Evolutionary conservation across 2,888 invertebrate species (phyloP).

Genomic region (Tricholauxania praeusta): DNA sequence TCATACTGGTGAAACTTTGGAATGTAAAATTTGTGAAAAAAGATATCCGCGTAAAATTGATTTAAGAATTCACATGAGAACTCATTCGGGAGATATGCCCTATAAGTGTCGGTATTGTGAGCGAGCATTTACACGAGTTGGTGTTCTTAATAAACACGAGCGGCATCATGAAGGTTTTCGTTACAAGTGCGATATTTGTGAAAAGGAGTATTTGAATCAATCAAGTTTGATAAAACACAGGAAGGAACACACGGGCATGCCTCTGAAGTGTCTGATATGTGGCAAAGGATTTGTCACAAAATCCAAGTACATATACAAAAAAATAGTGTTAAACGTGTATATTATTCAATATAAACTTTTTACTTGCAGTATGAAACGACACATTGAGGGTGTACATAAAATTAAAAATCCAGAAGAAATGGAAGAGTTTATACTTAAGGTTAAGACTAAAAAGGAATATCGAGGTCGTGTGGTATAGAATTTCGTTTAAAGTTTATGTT

Average conservation of each 20-base stretch:
- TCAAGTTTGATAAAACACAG: constrained; percentile 40
- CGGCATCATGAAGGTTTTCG: constrained; percentile 47
- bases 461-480: constrained; percentile 11
- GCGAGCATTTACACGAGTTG: constrained; percentile 40
- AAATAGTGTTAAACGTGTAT: not conserved
- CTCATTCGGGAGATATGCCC: constrained; percentile 49
- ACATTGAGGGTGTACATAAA: constrained; percentile 42
- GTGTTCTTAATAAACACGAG: constrained; percentile 44
- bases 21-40: constrained; percentile 48
- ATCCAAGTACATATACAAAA: constrained; percentile 33
- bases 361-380: constrained; percentile 37
- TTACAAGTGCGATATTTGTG: constrained; percentile 48
- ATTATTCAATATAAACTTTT: not conserved
- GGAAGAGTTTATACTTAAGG: constrained; percentile 33
- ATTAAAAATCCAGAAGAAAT: constrained; percentile 34
- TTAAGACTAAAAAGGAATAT: constrained; percentile 38
- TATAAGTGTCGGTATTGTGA: constrained; percentile 48
- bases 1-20: constrained; percentile 46
- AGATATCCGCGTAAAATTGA: constrained; percentile 48
- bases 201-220: constrained; percentile 43
- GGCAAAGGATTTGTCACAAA: constrained; percentile 39
- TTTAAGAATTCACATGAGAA: constrained; percentile 48
- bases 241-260: constrained; percentile 42
- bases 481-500: too few species aligned
- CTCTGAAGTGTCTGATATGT: constrained; percentile 41